Conservation (phyloP, 2,888 invertebrate genomes). For the Archips crataeganus region DNA sequence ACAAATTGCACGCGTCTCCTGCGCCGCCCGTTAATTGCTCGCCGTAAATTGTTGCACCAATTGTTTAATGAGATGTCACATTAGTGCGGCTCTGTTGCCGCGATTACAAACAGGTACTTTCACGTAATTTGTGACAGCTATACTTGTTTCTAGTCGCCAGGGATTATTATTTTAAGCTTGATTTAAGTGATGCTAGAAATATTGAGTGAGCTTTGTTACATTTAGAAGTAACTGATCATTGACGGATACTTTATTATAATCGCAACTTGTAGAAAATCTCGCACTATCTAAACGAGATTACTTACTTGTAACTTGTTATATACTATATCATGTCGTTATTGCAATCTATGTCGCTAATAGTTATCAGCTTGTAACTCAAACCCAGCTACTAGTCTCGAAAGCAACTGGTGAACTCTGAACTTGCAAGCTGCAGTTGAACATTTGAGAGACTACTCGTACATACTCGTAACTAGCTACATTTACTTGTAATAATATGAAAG, state of each 20-base stretch:
- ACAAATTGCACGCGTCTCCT: conserved; percentile 69
- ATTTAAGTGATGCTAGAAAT: no score
- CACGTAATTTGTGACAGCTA: conserved; percentile 14
- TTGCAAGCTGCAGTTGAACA: neutral
- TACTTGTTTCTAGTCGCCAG: neutral
- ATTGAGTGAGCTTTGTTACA: no score
- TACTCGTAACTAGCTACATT: no score
- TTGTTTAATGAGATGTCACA: conserved; percentile 63
- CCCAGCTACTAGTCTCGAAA: neutral
- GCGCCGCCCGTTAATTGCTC: conserved; percentile 69
- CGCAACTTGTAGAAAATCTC: no score
- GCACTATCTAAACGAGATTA: no score
- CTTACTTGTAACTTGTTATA: no score
- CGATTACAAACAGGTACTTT: conserved; percentile 31
- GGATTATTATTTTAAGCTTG: no score
- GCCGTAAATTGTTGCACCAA: conserved; percentile 65
- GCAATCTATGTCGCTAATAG: neutral
- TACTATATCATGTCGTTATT: no score
- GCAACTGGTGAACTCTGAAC: neutral
- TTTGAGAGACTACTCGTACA: neutral
- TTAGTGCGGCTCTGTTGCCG: conserved; percentile 36
- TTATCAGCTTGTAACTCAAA: neutral
- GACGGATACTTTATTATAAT: no score
- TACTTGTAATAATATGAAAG: no score
- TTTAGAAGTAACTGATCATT: no score